These are phyloP conservation scores for Andrena minutula DNA, from an alignment of 2,888 invertebrate species.

Conservation along the genomic window DNA sequence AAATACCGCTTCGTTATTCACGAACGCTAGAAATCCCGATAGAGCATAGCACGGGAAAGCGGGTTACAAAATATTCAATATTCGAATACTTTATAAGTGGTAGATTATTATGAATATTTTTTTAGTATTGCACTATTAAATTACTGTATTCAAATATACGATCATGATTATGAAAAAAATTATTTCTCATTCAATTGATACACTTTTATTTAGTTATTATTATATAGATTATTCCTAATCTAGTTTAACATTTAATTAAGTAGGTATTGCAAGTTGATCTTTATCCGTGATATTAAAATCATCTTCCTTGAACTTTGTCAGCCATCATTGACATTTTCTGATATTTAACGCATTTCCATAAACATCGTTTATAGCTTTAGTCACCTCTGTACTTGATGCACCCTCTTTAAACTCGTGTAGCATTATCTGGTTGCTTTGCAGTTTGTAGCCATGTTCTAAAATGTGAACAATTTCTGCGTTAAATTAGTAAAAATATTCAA, in stretches of 20 bases:
- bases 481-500: too few relatives aligned
- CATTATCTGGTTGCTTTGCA: neutral
- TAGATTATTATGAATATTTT: too few relatives aligned
- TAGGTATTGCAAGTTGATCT: neutral
- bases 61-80: too few relatives aligned
- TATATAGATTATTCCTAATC: neutral
- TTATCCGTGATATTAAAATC: neutral
- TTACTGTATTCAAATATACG: too few relatives aligned
- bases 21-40: neutral
- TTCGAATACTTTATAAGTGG: too few relatives aligned
- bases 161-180: too few relatives aligned
- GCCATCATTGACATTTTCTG: constrained; percentile 3
- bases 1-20: constrained; percentile 31
- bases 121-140: too few relatives aligned
- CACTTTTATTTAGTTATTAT: neutral
- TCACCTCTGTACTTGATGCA: neutral
- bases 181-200: too few relatives aligned
- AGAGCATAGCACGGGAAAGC: neutral
- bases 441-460: too few relatives aligned
- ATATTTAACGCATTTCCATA: constrained; percentile 11
- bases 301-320: constrained; percentile 9
- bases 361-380: constrained; percentile 12
- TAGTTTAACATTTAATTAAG: neutral
- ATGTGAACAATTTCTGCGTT: too few relatives aligned
- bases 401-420: neutral